Evolutionary conservation across 2,113 vertebrate species (phyloP).

Genomic region (Hypocryptadius cinnamomeus): DNA sequence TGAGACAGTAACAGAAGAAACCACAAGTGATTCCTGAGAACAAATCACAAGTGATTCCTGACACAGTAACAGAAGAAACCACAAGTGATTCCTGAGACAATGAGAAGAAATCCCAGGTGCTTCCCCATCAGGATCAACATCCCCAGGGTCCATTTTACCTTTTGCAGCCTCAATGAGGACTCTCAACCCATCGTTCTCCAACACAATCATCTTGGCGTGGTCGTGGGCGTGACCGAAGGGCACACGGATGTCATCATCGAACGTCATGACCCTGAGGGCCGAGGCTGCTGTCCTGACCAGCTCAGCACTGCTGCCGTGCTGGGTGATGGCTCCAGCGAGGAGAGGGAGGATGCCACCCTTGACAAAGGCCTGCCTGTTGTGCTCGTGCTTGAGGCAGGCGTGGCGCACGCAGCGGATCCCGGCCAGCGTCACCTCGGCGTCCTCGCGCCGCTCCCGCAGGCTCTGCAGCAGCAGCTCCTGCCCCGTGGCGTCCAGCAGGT

Average conservation of each 20-base stretch:
- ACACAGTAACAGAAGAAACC: background rate
- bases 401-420: slow-evolving; percentile 72
- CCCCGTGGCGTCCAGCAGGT: slow-evolving; percentile 81
- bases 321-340: slow-evolving; percentile 67
- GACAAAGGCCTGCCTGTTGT: slow-evolving; percentile 85
- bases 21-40: rapidly evolving
- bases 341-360: slow-evolving; percentile 73
- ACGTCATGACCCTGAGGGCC: slow-evolving; percentile 85
- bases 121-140: rapidly evolving
- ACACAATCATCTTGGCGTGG: slow-evolving; percentile 88
- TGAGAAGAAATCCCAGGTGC: background rate
- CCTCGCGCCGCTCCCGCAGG: slow-evolving; percentile 14
- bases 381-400: slow-evolving; percentile 89
- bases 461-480: slow-evolving; percentile 70
- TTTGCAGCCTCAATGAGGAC: slow-evolving; percentile 85
- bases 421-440: slow-evolving; percentile 40
- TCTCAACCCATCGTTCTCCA: slow-evolving; percentile 82
- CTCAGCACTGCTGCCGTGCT: slow-evolving; percentile 49
- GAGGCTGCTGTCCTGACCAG: slow-evolving; percentile 77
- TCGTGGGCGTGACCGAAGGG: slow-evolving; percentile 89
- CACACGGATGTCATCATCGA: slow-evolving; percentile 89
- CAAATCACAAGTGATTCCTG: background rate
- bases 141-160: slow-evolving; percentile 64
- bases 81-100: too few relatives aligned
- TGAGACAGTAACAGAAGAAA: background rate